Conservation (phyloP, 2,888 invertebrate genomes). For the Sinohyriopsis cumingii region DNA sequence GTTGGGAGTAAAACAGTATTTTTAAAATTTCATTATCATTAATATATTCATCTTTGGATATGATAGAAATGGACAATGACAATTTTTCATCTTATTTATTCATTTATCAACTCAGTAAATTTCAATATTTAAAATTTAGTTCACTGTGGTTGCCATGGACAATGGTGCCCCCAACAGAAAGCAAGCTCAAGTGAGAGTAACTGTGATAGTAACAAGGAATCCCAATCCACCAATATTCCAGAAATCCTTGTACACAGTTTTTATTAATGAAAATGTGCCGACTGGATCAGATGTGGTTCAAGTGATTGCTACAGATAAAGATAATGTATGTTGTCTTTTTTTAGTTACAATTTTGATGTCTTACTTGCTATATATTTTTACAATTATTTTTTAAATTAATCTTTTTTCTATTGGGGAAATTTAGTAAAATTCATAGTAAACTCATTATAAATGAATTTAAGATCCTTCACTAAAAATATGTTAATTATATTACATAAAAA, state of each 20-base stretch:
- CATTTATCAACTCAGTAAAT: conserved; percentile 11
- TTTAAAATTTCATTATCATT: no score
- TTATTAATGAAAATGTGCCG: conserved; percentile 41
- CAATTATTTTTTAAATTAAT: no score
- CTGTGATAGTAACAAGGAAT: conserved; percentile 59
- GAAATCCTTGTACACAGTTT: conserved; percentile 27
- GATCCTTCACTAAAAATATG: no score
- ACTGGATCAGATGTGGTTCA: conserved; percentile 25
- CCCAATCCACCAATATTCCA: conserved; percentile 53
- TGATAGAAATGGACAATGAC: no score
- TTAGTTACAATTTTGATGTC: not conserved
- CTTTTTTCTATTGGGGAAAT: no score
- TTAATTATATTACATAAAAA: no score
- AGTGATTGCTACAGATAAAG: conserved; percentile 48
- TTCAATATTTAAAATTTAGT: conserved; percentile 24
- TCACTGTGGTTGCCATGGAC: conserved; percentile 45
- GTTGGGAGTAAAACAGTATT: no score
- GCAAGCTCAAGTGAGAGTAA: conserved; percentile 33
- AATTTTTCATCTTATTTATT: not conserved
- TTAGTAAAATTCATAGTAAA: no score
- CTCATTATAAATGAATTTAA: no score
- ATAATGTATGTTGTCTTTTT: conserved; percentile 36
- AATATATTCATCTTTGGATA: no score
- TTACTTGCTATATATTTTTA: no score
- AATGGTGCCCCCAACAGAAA: conserved; percentile 34